Conservation (phyloP, 2,888 invertebrate genomes). For the Rhimphoctona megacephalus region DNA sequence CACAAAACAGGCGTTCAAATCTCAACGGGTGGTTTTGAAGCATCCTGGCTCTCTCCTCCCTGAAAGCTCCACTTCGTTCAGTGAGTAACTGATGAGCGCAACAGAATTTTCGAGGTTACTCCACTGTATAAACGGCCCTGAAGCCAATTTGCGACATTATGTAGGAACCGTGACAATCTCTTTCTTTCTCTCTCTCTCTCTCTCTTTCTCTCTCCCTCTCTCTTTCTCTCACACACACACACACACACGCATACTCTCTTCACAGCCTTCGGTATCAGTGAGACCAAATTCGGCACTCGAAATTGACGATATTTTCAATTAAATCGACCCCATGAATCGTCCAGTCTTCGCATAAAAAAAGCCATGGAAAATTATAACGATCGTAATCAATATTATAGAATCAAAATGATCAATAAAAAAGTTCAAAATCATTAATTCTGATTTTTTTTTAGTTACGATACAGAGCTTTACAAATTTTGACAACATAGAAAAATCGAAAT, state of each 20-base stretch:
- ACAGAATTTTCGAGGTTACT: slow-evolving; percentile 48
- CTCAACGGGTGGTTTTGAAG: slow-evolving; percentile 64
- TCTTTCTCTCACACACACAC: neutral
- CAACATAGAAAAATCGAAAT: neutral
- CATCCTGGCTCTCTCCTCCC: slow-evolving; percentile 36
- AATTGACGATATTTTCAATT: slow-evolving; percentile 39
- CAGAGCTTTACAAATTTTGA: neutral
- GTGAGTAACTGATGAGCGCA: slow-evolving; percentile 35
- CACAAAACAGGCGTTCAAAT: slow-evolving; percentile 51
- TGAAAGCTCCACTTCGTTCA: slow-evolving; percentile 36
- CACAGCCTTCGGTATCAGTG: neutral
- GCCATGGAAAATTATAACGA: neutral
- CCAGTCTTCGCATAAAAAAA: neutral
- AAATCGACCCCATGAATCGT: neutral
- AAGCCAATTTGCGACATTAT: slow-evolving; percentile 65
- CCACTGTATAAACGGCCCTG: slow-evolving; percentile 61
- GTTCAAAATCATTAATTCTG: neutral
- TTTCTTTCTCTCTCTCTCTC: neutral
- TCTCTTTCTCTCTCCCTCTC: neutral
- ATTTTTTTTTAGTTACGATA: neutral
- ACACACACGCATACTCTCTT: too few relatives aligned
- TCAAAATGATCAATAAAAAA: neutral
- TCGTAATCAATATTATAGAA: neutral
- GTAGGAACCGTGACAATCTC: slow-evolving; percentile 52
- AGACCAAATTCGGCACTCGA: slow-evolving; percentile 42